Conservation (phyloP, 1,140 invertebrate genomes). For the Zaprionus nigranus region DNA sequence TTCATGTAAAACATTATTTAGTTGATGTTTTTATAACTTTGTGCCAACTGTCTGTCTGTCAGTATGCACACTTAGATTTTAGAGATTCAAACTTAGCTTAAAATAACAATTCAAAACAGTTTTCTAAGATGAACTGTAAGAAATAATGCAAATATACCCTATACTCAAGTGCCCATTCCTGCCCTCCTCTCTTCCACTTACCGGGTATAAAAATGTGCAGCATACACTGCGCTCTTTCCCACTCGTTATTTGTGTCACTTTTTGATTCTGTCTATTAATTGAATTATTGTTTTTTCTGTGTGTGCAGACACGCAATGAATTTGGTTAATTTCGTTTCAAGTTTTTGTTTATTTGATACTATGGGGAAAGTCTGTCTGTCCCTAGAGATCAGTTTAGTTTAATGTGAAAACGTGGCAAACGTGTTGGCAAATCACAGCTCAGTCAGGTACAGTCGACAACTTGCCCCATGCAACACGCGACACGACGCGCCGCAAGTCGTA, state of each 20-base stretch:
- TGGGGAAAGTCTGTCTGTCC: constrained; percentile 26
- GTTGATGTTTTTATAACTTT: too few relatives aligned
- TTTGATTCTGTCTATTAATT: constrained; percentile 37
- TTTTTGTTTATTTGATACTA: constrained; percentile 30
- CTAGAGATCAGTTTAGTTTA: constrained; percentile 1
- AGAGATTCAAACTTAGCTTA: too few relatives aligned
- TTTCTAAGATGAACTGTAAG: too few relatives aligned
- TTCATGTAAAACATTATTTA: too few relatives aligned
- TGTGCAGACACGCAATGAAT: constrained; percentile 28
- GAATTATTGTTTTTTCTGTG: constrained; percentile 40
- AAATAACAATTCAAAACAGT: too few relatives aligned
- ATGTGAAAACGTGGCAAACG: constrained; percentile 43
- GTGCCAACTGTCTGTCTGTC: too few relatives aligned
- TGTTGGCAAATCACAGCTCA: constrained; percentile 31
- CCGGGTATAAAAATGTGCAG: not conserved
- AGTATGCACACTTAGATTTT: too few relatives aligned
- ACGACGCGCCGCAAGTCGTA: constrained; percentile 5
- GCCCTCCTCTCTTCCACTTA: too few relatives aligned
- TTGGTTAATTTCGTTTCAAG: constrained; percentile 28
- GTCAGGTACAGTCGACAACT: not conserved
- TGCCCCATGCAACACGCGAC: not conserved
- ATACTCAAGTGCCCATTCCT: too few relatives aligned
- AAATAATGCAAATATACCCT: too few relatives aligned
- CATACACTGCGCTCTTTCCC: not conserved
- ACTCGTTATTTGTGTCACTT: not conserved